Evolutionary conservation across 2,797 vertebrate genomes (phyloP).

Genomic region (Arrhamphus sclerolepis): DNA sequence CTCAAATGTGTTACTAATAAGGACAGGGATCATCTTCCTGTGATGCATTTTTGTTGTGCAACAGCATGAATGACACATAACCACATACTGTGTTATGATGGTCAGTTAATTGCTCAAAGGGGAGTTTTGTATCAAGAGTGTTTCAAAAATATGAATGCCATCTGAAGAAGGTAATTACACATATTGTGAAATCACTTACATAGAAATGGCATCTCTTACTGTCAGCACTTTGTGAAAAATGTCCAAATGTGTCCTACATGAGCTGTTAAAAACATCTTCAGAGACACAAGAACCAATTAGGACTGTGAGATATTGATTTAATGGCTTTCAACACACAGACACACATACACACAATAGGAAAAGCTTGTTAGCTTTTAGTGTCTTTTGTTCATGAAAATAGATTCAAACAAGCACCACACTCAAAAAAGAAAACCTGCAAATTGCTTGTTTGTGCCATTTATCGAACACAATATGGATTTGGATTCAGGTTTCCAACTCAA

Average conservation of each 20-base stretch:
- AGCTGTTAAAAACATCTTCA: conserved; percentile 25
- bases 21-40: neutral
- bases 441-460: neutral
- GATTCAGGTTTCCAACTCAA: neutral
- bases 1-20: no score
- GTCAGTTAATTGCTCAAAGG: no score
- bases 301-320: conserved; percentile 34
- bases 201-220: no score
- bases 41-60: conserved; percentile 14
- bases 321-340: conserved; percentile 10
- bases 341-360: neutral
- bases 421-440: no score
- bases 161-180: no score
- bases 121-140: no score
- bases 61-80: conserved; percentile 14
- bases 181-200: no score
- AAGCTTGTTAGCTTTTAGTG: neutral
- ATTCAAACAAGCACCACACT: neutral
- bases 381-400: neutral
- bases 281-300: conserved; percentile 24
- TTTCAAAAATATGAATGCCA: no score
- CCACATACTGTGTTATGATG: no score
- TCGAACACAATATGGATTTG: no score
- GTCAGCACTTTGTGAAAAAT: no score
- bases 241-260: neutral